Conservation (phyloP, 2,113 vertebrate species). For the Austrofundulus limnaeus region DNA sequence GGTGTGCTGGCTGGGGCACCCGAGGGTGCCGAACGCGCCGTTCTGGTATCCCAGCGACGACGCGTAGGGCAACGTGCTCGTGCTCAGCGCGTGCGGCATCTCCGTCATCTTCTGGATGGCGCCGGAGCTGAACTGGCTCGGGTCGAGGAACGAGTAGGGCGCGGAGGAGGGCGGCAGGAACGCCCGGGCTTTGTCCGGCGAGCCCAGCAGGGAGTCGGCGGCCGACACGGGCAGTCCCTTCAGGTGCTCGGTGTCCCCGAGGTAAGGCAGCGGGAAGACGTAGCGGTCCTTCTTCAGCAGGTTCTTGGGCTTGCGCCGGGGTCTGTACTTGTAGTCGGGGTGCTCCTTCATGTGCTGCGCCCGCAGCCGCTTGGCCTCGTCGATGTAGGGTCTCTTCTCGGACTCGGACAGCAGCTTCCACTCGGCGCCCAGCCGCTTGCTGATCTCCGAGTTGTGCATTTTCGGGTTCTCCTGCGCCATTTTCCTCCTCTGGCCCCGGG, state of each 20-base stretch:
- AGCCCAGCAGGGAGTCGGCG: slow-evolving; percentile 90
- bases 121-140: slow-evolving; percentile 95
- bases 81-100: slow-evolving; percentile 95
- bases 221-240: slow-evolving; percentile 93
- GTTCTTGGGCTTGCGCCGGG: slow-evolving; percentile 98
- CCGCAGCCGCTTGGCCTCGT: slow-evolving; percentile 95
- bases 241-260: slow-evolving; percentile 95
- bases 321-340: slow-evolving; percentile 99
- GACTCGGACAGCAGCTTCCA: slow-evolving; percentile 98
- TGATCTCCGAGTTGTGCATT: slow-evolving; percentile 99
- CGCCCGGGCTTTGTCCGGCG: slow-evolving; percentile 92
- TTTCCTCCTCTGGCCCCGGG: slow-evolving; percentile 95
- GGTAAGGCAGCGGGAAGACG: slow-evolving; percentile 98
- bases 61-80: slow-evolving; percentile 93
- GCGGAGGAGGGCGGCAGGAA: slow-evolving; percentile 94
- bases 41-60: slow-evolving; percentile 99
- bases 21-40: slow-evolving; percentile 93
- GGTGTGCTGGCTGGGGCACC: slow-evolving; percentile 97
- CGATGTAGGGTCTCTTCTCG: slow-evolving; percentile 97
- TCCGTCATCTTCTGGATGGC: slow-evolving; percentile 99
- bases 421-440: slow-evolving; percentile 95
- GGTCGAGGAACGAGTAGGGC: slow-evolving; percentile 98
- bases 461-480: slow-evolving; percentile 99
- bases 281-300: slow-evolving; percentile 99
- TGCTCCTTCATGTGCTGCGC: slow-evolving; percentile 99